Percentiles rank a stretch among this genome's conserved stretches.
These are phyloP conservation scores for Petrocephalus microphthalmus DNA, from an alignment of 2,113 vertebrate genomes.

Conservation along the genomic window DNA sequence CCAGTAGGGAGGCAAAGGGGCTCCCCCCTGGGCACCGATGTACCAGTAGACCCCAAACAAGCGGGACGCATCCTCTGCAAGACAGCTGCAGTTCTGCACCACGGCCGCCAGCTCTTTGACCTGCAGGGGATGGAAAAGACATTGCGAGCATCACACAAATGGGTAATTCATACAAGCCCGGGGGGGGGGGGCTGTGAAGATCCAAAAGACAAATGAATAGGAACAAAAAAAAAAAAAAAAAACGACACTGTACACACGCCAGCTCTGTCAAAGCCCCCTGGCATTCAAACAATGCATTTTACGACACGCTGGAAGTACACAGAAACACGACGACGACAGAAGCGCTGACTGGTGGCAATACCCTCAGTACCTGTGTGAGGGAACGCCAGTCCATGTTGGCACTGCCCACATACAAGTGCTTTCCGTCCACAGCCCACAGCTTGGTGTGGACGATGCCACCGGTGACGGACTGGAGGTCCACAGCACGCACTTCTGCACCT, in stretches of 20 bases:
- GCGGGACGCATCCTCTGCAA: conserved; percentile 59
- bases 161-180: not conserved
- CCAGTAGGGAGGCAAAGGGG: conserved; percentile 56
- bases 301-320: not conserved
- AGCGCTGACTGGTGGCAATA: not conserved
- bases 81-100: conserved; percentile 67
- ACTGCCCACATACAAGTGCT: conserved; percentile 67
- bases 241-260: not conserved
- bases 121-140: conserved; percentile 35
- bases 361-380: conserved; percentile 60
- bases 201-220: not conserved
- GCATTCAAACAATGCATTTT: not conserved
- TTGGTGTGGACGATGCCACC: conserved; percentile 71
- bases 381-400: conserved; percentile 81
- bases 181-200: not conserved
- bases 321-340: not conserved
- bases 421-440: conserved; percentile 65
- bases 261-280: not conserved
- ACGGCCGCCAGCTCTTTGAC: conserved; percentile 68
- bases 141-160: too few species aligned
- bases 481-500: conserved; percentile 63
- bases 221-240: not conserved
- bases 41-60: conserved; percentile 64
- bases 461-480: conserved; percentile 55
- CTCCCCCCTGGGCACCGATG: conserved; percentile 44